Conservation (phyloP, 2,797 vertebrate species). For the Anomalospiza imberbis region DNA sequence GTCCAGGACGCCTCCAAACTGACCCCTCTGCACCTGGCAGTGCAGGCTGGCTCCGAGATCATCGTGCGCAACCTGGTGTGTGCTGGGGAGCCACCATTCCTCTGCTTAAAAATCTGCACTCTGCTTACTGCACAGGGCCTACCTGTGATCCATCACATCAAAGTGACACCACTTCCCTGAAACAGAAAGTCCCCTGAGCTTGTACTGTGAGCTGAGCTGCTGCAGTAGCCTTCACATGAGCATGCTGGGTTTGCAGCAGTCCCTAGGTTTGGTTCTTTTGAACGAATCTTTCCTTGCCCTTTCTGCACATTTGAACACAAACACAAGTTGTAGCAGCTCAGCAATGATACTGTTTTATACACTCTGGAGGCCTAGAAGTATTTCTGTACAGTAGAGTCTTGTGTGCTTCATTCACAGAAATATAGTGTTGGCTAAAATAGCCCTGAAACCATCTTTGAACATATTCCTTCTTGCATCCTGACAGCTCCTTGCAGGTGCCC, state of each 20-base stretch:
- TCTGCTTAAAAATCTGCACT: fast-evolving
- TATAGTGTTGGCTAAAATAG: background rate
- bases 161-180: background rate
- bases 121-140: fast-evolving
- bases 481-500: conserved; percentile 95
- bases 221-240: fast-evolving
- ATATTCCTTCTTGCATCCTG: background rate
- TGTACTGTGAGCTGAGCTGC: background rate
- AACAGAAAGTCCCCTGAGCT: background rate
- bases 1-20: conserved; percentile 95
- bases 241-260: background rate
- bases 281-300: background rate
- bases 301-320: background rate
- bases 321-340: background rate
- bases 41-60: conserved; percentile 97
- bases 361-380: background rate
- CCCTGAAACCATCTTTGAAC: background rate
- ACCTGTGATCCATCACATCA: too few species aligned
- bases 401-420: background rate
- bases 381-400: background rate
- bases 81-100: background rate
- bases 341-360: background rate
- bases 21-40: conserved; percentile 93
- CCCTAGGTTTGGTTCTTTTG: fast-evolving
- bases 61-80: conserved; percentile 96